Percentiles rank a stretch among this genome's conserved stretches.
Conservation (phyloP, 2,113 vertebrate genomes). For the Callaeas wilsoni region DNA sequence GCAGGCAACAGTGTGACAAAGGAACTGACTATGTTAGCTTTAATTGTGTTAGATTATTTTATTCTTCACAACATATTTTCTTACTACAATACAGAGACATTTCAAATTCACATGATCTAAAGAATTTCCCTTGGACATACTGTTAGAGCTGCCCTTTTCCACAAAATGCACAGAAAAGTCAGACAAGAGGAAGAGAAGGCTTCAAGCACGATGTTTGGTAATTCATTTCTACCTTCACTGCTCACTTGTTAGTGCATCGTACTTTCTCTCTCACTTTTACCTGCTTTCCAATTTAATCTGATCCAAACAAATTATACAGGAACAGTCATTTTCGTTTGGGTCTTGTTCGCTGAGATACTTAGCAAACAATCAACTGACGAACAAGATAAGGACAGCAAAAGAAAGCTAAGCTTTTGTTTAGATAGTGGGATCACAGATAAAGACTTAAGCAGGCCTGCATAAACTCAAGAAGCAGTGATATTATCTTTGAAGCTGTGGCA, state of each 20-base stretch:
- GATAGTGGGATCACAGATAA: slow-evolving; percentile 38
- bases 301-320: slow-evolving; percentile 50
- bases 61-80: background rate
- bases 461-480: slow-evolving; percentile 57
- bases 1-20: background rate
- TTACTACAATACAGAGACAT: background rate
- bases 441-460: slow-evolving; percentile 36
- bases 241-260: background rate
- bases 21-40: background rate
- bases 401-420: slow-evolving; percentile 62
- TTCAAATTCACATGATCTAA: background rate
- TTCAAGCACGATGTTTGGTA: background rate
- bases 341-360: slow-evolving; percentile 53
- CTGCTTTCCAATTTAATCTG: slow-evolving; percentile 59
- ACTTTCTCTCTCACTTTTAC: slow-evolving; percentile 59
- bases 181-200: background rate
- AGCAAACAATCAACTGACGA: slow-evolving; percentile 41
- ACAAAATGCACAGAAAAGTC: background rate
- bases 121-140: background rate
- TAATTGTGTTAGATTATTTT: background rate
- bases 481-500: slow-evolving; percentile 25
- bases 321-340: slow-evolving; percentile 28
- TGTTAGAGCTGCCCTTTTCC: background rate
- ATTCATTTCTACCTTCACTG: background rate
- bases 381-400: slow-evolving; percentile 62